Evolutionary conservation across 2,888 invertebrate genomes (phyloP).

Genomic region (Pristionchus maxplancki): DNA sequence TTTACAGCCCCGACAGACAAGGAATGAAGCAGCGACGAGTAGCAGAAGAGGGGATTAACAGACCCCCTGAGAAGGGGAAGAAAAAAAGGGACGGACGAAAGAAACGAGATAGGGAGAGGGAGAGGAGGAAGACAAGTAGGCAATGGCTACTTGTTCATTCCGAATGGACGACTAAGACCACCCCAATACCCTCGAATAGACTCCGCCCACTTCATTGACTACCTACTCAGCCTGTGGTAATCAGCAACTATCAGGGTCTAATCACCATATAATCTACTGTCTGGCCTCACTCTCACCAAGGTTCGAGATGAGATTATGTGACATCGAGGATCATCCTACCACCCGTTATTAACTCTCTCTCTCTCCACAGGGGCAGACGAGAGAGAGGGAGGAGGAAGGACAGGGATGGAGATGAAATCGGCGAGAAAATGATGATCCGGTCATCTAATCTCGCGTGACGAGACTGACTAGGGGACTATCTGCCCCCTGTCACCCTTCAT

Average conservation of each 20-base stretch:
- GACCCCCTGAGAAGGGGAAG: background rate
- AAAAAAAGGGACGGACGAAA: background rate
- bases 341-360: slow-evolving; percentile 38
- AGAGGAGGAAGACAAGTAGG: slow-evolving; percentile 22
- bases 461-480: background rate
- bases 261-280: slow-evolving; percentile 13
- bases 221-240: background rate
- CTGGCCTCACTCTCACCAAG: background rate
- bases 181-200: background rate
- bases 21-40: slow-evolving; percentile 8
- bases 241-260: background rate
- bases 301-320: slow-evolving; percentile 31
- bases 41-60: background rate
- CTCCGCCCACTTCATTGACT: background rate
- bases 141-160: slow-evolving; percentile 12
- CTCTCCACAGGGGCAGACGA: background rate
- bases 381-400: background rate
- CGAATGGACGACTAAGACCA: slow-evolving; percentile 25
- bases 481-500: slow-evolving; percentile 22
- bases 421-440: slow-evolving; percentile 41
- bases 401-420: background rate
- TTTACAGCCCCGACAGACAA: slow-evolving; percentile 5
- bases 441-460: slow-evolving; percentile 44
- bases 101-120: slow-evolving; percentile 28
- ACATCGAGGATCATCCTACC: slow-evolving; percentile 39